A percentile compares a stretch with the other conserved stretches of the same genome.
Conservation (phyloP, 2,113 vertebrate genomes). For the Corythoichthys haematopterus region DNA sequence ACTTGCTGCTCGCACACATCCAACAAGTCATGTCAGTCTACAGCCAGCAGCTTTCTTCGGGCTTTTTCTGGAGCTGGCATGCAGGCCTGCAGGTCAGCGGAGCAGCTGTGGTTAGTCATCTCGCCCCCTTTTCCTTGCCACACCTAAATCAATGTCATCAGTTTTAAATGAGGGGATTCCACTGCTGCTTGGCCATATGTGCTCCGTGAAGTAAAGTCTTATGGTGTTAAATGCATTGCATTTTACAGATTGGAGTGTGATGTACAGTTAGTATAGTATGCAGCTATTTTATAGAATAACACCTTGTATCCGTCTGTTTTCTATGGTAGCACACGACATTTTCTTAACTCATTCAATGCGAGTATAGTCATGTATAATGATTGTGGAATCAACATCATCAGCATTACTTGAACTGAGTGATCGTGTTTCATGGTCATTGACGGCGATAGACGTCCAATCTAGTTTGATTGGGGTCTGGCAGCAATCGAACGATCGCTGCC, state of each 20-base stretch:
- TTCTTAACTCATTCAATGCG: not conserved
- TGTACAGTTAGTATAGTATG: not conserved
- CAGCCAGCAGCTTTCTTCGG: conserved; percentile 43
- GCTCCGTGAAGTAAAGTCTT: conserved; percentile 15
- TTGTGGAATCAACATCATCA: too few species aligned
- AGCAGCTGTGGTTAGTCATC: conserved; percentile 67
- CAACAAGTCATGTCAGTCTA: conserved; percentile 49
- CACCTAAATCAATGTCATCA: conserved; percentile 66
- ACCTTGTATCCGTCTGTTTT: not conserved
- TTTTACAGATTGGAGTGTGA: not conserved
- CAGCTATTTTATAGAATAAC: not conserved
- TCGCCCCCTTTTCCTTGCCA: conserved; percentile 42
- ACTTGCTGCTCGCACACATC: conserved; percentile 1
- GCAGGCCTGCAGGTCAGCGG: conserved; percentile 46
- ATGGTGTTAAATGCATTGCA: not conserved
- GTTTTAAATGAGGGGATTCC: conserved; percentile 61
- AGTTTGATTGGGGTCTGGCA: too few species aligned
- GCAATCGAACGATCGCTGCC: too few species aligned
- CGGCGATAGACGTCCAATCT: too few species aligned
- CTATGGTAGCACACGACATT: not conserved
- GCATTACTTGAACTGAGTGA: too few species aligned
- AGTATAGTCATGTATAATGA: too few species aligned
- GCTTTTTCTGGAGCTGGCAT: conserved; percentile 72
- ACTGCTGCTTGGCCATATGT: conserved; percentile 40
- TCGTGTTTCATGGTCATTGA: too few species aligned